Evolutionary conservation across 1,140 invertebrate genomes (phyloP).

Genomic region (Dreissena rostriformis): DNA sequence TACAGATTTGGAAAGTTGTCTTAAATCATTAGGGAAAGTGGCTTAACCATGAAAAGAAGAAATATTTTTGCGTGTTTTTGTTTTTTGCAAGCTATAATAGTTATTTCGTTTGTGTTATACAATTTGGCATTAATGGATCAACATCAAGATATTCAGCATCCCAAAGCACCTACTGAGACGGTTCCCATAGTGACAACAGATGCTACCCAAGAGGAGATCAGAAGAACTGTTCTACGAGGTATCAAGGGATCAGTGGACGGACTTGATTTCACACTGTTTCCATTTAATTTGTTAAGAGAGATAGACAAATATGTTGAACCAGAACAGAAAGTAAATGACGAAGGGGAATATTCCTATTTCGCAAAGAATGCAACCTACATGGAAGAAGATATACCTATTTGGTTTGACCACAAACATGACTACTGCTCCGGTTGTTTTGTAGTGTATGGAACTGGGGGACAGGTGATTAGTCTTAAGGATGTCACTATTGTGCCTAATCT

Average conservation of each 20-base stretch:
- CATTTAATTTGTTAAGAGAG: neutral
- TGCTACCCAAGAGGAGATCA: too few relatives aligned
- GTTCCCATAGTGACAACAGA: too few relatives aligned
- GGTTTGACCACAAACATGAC: slow-evolving; percentile 37
- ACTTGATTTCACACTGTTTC: neutral
- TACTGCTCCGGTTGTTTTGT: slow-evolving; percentile 51
- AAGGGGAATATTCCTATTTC: slow-evolving; percentile 18
- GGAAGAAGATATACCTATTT: slow-evolving; percentile 26
- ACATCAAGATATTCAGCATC: too few relatives aligned
- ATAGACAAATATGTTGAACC: neutral
- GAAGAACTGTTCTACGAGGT: too few relatives aligned
- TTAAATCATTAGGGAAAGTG: too few relatives aligned
- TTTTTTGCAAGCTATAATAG: slow-evolving; percentile 9
- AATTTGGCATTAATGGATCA: neutral
- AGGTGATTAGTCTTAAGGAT: slow-evolving; percentile 58
- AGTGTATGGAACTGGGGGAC: slow-evolving; percentile 33
- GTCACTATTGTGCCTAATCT: slow-evolving; percentile 56
- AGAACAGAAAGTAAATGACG: slow-evolving; percentile 10
- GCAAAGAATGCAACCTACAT: slow-evolving; percentile 9
- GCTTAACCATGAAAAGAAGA: too few relatives aligned
- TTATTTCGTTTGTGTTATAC: too few relatives aligned
- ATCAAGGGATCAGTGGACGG: too few relatives aligned
- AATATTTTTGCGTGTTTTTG: neutral
- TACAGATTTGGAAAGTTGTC: too few relatives aligned
- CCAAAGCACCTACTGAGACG: too few relatives aligned